Conservation (phyloP, 2,888 invertebrate genomes). For the Papilio gigon region DNA sequence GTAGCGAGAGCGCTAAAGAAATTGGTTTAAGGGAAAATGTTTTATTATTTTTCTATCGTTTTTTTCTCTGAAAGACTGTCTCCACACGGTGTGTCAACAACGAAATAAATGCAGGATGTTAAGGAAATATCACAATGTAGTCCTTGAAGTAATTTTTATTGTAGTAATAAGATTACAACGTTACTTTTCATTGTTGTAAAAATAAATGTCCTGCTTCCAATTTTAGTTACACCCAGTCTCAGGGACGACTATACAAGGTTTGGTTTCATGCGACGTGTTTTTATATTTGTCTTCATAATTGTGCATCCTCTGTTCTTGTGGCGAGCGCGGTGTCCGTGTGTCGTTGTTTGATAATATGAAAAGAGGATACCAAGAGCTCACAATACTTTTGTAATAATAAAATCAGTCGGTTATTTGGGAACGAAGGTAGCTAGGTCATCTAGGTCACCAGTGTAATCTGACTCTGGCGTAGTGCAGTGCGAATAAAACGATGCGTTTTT, state of each 20-base stretch:
- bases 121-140: no score
- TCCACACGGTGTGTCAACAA: no score
- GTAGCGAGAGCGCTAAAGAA: background rate
- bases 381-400: background rate
- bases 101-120: no score
- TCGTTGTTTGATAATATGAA: no score
- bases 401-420: background rate
- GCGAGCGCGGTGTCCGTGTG: no score
- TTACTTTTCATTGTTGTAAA: background rate
- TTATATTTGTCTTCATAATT: no score
- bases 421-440: background rate
- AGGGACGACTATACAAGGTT: no score
- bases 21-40: background rate
- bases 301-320: no score
- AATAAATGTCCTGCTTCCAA: no score
- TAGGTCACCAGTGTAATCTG: background rate
- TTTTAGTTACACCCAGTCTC: no score
- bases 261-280: background rate
- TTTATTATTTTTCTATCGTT: background rate
- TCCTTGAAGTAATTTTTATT: no score
- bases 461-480: background rate
- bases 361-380: no score
- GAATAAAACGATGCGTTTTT: conserved; percentile 6
- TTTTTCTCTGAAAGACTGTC: background rate
- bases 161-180: background rate